Base-by-base conservation (phyloP, 2,797 vertebrate species). In the Amphiprion clarkii region DNA sequence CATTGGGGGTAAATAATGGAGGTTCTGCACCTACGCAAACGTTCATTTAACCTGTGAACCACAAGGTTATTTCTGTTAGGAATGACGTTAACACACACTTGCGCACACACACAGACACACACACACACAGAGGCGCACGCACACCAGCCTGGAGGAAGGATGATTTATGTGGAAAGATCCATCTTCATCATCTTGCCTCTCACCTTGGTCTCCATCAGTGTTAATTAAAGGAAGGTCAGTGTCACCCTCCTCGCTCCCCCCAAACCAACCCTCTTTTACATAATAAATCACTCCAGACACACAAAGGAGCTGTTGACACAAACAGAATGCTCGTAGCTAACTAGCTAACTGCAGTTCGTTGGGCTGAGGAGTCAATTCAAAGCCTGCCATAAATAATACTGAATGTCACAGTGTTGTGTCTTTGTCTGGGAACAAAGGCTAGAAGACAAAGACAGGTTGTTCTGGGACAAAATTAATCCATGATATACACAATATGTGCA, bases 171-270 rank as follows among this genome's bases (percentile, higher is more conserved):
- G 93, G 92, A 89, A 93, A 94, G 93, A 95, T 96, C 93, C 85
- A 92, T 96, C 95, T 96, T 96, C 96, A 97, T 97, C 97, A 96
- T 96, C 95, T 95, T 94, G 95, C 95, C 95, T 93, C 96, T 96
- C 97, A 98, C 97, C 97, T 98, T 97, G 97, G 96, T 97, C 97
- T 97, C 97, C 95, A 97, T 98, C 97, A 97, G 94, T 96, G 96
- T 97, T 99, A 98, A 99, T 99, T 99, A 99, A 98, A 97, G 94
- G 96, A 98, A 99, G 97, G 98, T 99, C 98, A 97, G 96, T 97
- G 96, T 98, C 97, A 97, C 96, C 97, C 96, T 96, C 96, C 95
- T 95, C 90, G 93, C 95, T 94, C 82, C 96, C 94, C 93, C 56
- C 95, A 93, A 93, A 92, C 95, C 95, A 96, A 95, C 93, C 93